A percentile compares a stretch with the other conserved stretches of the same genome.
phyloP scores from a whole-genome alignment of 2,888 invertebrate genomes.

The Himalopsyche kuldschensis region DNA sequence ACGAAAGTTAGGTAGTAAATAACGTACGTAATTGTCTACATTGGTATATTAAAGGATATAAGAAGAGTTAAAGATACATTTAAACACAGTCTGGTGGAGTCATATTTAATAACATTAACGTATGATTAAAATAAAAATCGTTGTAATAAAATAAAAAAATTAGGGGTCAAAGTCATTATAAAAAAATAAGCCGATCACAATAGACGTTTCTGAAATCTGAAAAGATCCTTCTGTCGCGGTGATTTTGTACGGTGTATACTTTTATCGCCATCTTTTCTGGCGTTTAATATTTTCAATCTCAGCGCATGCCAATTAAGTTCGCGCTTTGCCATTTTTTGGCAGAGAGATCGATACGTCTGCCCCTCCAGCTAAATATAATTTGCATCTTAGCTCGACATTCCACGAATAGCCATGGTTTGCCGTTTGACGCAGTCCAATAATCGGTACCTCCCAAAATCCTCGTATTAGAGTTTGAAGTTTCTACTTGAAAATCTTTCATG shows the following conservation, averaged over 20 bases:
- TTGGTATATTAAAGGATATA: too few species aligned
- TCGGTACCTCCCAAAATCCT: not conserved
- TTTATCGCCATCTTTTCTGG: slow-evolving; percentile 3
- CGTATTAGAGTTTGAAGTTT: not conserved
- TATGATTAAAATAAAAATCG: too few species aligned
- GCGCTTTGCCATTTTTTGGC: slow-evolving; percentile 11
- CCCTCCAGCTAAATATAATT: slow-evolving; percentile 28
- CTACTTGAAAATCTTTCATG: too few species aligned
- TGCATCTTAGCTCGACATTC: slow-evolving; percentile 21
- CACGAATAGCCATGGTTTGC: not conserved
- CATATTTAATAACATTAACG: too few species aligned
- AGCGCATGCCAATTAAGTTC: slow-evolving; percentile 6
- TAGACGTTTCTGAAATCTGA: not conserved
- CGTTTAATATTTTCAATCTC: slow-evolving; percentile 13
- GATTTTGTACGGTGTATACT: not conserved
- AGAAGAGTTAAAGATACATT: too few species aligned
- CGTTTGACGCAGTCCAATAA: not conserved
- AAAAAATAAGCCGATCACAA: not conserved
- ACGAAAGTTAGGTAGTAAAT: too few species aligned
- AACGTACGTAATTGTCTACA: too few species aligned
- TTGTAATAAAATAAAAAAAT: too few species aligned
- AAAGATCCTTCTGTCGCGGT: not conserved
- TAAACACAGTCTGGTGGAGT: too few species aligned
- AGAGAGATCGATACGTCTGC: slow-evolving; percentile 8
- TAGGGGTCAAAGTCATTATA: too few species aligned